Percentiles rank a stretch among this genome's conserved stretches.
Conservation (phyloP, 2,888 invertebrate species). For the Hydraecia micacea region DNA sequence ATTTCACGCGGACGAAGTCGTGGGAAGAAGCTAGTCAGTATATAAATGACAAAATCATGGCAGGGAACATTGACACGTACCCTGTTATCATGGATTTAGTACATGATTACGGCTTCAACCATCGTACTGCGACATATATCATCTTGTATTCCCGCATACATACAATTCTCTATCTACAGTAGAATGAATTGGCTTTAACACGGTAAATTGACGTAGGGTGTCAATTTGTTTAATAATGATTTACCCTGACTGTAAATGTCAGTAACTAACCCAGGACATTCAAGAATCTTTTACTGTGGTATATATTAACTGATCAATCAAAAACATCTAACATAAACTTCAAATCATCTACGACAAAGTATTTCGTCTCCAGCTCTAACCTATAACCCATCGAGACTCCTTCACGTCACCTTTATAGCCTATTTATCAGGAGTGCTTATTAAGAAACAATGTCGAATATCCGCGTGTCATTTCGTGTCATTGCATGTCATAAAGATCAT, state of each 20-base stretch:
- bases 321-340: neutral
- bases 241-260: neutral
- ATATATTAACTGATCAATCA: conserved; percentile 1
- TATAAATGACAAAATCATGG: no score
- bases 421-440: conserved; percentile 54
- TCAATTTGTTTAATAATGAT: neutral
- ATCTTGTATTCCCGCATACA: no score
- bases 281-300: neutral
- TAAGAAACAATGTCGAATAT: conserved; percentile 59
- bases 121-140: neutral
- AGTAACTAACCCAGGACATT: neutral
- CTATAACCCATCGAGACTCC: conserved; percentile 25
- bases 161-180: neutral
- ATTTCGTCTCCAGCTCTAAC: conserved; percentile 28
- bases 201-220: neutral
- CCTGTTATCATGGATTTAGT: no score
- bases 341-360: conserved; percentile 5
- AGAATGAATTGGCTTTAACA: neutral
- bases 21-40: no score
- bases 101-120: neutral
- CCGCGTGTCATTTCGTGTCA: conserved; percentile 64
- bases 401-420: conserved; percentile 51
- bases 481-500: conserved; percentile 71
- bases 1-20: no score
- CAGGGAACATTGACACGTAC: no score